Evolutionary conservation across 2,888 invertebrate genomes (phyloP).

Genomic region (Monopis laevigella): DNA sequence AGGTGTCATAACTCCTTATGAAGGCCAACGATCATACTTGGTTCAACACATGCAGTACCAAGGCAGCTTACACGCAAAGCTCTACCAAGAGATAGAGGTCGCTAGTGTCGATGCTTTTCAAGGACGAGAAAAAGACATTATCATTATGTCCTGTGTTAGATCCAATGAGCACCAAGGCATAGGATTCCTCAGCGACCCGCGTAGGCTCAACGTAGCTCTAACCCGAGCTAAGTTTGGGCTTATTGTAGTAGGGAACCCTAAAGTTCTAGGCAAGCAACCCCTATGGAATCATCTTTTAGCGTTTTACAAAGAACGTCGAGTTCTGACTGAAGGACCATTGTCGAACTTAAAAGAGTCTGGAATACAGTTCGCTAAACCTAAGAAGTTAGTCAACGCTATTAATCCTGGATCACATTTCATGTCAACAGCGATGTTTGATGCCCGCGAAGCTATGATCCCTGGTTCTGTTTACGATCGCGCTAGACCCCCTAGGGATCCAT

Average conservation of each 20-base stretch:
- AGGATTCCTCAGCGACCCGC: conserved; percentile 97
- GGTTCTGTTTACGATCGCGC: conserved; percentile 93
- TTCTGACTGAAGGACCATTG: conserved; percentile 96
- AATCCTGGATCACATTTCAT: conserved; percentile 98
- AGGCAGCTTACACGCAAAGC: conserved; percentile 93
- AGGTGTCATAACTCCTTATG: conserved; percentile 98
- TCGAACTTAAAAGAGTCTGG: conserved; percentile 96
- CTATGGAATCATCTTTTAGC: conserved; percentile 98
- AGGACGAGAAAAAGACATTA: conserved; percentile 98
- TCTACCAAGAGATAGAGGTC: conserved; percentile 98
- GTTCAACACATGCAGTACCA: conserved; percentile 99
- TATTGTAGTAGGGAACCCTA: conserved; percentile 98
- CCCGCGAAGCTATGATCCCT: conserved; percentile 93
- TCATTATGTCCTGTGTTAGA: conserved; percentile 98
- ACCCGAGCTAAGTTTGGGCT: conserved; percentile 98
- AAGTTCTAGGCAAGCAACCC: conserved; percentile 97
- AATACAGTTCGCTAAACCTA: conserved; percentile 97
- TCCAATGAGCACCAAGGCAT: conserved; percentile 99
- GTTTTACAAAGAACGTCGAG: conserved; percentile 97
- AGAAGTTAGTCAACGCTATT: conserved; percentile 91
- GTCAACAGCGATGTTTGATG: conserved; percentile 97
- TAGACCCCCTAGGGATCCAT: conserved; percentile 85
- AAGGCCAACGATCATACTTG: conserved; percentile 96
- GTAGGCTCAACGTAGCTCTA: conserved; percentile 96
- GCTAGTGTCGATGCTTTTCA: conserved; percentile 99